phyloP scores from a whole-genome alignment of 2,888 invertebrate genomes.

The Heteromyza rotundicornis region DNA sequence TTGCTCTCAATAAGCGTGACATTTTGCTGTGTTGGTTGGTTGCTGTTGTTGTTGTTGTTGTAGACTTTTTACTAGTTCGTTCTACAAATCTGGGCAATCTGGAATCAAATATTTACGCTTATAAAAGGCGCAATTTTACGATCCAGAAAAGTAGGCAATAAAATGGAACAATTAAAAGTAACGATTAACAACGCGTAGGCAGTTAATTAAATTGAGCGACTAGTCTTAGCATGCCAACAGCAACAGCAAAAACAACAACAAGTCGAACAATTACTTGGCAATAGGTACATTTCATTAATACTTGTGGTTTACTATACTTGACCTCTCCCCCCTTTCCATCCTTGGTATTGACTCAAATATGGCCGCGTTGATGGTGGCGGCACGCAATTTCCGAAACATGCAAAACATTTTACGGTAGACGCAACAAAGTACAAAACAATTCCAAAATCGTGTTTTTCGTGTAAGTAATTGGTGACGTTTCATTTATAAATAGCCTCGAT shows the following conservation, averaged over 20 bases:
- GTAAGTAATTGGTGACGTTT: neutral
- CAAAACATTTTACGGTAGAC: neutral
- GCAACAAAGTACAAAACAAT: neutral
- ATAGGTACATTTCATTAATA: too few species aligned
- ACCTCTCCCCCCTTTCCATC: too few species aligned
- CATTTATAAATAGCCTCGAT: too few species aligned
- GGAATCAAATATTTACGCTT: constrained; percentile 10
- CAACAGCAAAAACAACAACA: too few species aligned
- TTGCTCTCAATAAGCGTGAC: constrained; percentile 1
- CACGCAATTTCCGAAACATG: constrained; percentile 15
- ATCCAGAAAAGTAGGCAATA: constrained; percentile 12
- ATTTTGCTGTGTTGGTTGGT: neutral
- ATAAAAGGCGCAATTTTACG: constrained; percentile 14
- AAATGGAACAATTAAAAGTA: constrained; percentile 17
- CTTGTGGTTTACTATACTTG: too few species aligned
- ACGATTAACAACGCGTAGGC: constrained; percentile 10
- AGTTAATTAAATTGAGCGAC: neutral
- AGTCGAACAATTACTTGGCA: too few species aligned
- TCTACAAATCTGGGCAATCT: constrained; percentile 10
- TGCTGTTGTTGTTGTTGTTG: too few species aligned
- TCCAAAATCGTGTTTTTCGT: neutral
- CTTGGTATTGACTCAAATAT: too few species aligned
- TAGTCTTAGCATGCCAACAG: neutral
- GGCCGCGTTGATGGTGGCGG: neutral
- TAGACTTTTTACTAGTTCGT: too few species aligned